Base-by-base conservation (phyloP, 2,888 invertebrate genomes). In the Microctonus brassicae region DNA sequence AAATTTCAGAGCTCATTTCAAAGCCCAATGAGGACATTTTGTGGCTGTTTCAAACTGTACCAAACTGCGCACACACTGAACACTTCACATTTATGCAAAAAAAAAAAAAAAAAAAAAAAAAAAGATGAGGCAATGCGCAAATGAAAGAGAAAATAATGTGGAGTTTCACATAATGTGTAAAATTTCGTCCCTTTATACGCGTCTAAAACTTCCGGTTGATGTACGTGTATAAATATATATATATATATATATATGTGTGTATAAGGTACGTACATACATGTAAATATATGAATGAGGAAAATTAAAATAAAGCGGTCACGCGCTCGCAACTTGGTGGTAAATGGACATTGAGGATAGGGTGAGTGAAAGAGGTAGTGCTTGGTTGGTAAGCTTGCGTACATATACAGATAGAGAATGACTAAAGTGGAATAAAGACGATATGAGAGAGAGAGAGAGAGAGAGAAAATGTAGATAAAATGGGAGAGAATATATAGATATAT, bases 1-100 rank as follows among this genome's bases (percentile, higher is more conserved):
- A 47, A 63, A 69, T 69, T 63, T 55, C 36, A 29, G 10, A 22
- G 36, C 36, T 33, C 24, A 20, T n/a, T 39, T 29, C 39, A 70
- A 62, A 60, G 63, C 20, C 55, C 69, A 70, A 70, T 70, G 64
- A 70, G 58, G 64, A 64, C 58, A 70, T 70, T 70, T 64, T 57
- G 42, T 26, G 22, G 47, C 29, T 13, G 53, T 64, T 47, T n/a
- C 24, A 69, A 63, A 63, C 53, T 29, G 63, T 52, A 20, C 33
- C 47, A 47, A 9, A 17, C 6, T 47, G 7, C 47, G 17, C 17
- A 17, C 17, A 17, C 36, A 36, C 10, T 36, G 36, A 5, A 36
- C 47, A 47, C 47, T 47, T 7, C 5, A 47, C 47, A 47, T 47
- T 47, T 6, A 47, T 7, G 4, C 5, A 47, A 62, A 73, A 57